Evolutionary conservation across 2,113 vertebrate genomes (phyloP).

Genomic region (Dasypus novemcinctus): DNA sequence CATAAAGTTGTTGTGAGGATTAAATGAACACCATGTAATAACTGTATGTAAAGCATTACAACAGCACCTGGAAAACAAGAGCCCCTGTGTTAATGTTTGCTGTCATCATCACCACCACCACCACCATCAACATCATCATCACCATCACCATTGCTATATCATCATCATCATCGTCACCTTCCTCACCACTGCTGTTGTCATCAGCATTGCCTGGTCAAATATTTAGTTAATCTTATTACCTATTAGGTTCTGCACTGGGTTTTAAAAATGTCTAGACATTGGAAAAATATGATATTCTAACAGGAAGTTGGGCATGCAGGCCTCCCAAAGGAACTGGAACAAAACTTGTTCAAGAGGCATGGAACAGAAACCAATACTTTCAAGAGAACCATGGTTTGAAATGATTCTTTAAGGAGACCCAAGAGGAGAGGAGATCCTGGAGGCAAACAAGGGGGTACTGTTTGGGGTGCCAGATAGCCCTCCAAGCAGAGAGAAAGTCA

Average conservation of each 20-base stretch:
- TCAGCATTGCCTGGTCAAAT: background rate
- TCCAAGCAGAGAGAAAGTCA: background rate
- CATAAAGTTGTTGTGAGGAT: background rate
- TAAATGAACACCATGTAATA: background rate
- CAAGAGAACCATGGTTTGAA: background rate
- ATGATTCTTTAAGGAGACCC: background rate
- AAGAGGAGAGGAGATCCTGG: background rate
- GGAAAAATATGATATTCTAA: background rate
- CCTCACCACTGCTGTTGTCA: background rate
- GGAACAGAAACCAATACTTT: background rate
- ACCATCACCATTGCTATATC: too few species aligned
- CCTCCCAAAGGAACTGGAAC: background rate
- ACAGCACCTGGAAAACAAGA: background rate
- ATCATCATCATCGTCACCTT: rapidly evolving
- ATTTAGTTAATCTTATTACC: background rate
- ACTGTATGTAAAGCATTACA: background rate
- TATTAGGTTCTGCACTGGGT: background rate
- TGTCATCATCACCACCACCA: background rate
- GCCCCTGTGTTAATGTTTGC: background rate
- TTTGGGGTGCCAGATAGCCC: too few species aligned
- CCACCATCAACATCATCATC: background rate
- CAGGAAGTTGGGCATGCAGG: background rate
- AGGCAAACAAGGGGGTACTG: background rate
- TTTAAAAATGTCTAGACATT: background rate
- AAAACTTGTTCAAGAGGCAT: background rate